Evolutionary conservation across 2,113 vertebrate species (phyloP).

Genomic region (Cyrtonyx montezumae): DNA sequence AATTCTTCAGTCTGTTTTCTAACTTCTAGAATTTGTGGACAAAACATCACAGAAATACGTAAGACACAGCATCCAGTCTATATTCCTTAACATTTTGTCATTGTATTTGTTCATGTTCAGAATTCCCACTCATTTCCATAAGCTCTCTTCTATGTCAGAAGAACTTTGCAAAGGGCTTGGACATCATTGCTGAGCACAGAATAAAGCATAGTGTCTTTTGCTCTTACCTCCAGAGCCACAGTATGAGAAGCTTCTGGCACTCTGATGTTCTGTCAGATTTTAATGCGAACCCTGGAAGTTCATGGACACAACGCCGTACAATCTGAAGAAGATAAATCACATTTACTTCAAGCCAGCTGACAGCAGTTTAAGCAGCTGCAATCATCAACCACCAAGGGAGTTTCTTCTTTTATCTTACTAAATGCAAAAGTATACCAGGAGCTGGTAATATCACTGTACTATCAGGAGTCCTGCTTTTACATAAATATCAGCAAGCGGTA

Average conservation of each 20-base stretch:
- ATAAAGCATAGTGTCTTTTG: not conserved
- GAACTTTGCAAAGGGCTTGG: not conserved
- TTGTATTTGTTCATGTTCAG: not conserved
- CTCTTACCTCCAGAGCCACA: conserved; percentile 25
- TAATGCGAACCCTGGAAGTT: conserved; percentile 80
- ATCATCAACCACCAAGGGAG: conserved; percentile 92
- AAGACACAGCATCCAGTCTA: not conserved
- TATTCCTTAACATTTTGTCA: not conserved
- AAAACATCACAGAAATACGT: not conserved
- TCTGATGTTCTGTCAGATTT: conserved; percentile 73
- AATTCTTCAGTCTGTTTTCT: not conserved
- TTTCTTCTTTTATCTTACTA: conserved; percentile 92
- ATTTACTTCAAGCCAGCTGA: conserved; percentile 94
- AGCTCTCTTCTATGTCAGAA: not conserved
- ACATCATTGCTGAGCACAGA: not conserved
- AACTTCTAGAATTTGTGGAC: not conserved
- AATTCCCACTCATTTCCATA: not conserved
- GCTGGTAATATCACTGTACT: conserved; percentile 88
- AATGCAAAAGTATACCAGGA: conserved; percentile 88
- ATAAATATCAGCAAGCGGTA: conserved; percentile 94
- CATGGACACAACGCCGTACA: conserved; percentile 84
- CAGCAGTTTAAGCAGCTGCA: conserved; percentile 97
- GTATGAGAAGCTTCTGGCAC: conserved; percentile 30
- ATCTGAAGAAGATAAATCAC: conserved; percentile 98
- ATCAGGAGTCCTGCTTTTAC: conserved; percentile 86